These are phyloP conservation scores for Rhadinocentrus ornatus DNA, from an alignment of 2,797 vertebrate species.

Conservation along the genomic window DNA sequence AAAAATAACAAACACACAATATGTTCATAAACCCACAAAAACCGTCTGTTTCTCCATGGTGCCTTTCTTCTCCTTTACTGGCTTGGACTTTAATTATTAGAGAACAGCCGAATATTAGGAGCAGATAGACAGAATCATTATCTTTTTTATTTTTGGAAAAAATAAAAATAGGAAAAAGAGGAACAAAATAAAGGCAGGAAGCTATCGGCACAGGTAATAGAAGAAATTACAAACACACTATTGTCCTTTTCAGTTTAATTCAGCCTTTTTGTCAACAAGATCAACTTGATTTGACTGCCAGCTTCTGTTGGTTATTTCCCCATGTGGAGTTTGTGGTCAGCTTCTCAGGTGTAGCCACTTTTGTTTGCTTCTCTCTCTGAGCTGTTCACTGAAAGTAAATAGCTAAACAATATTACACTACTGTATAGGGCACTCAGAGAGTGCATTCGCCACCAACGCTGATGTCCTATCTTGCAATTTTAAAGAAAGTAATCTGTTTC, in stretches of 20 bases:
- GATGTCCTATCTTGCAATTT: not conserved
- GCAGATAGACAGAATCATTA: constrained; percentile 5
- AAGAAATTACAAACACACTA: constrained; percentile 15
- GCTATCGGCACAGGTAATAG: constrained; percentile 24
- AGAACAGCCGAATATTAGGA: constrained; percentile 24
- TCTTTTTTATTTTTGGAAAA: constrained; percentile 17
- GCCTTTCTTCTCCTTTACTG: constrained; percentile 42
- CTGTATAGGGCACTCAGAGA: no score
- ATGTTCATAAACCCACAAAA: constrained; percentile 24
- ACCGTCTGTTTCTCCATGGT: constrained; percentile 50
- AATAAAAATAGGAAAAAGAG: constrained; percentile 21
- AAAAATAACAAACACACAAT: constrained; percentile 30
- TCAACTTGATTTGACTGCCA: constrained; percentile 14
- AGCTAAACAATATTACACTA: not conserved
- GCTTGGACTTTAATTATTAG: constrained; percentile 61
- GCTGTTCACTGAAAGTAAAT: not conserved
- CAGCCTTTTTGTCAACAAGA: not conserved
- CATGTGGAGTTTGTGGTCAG: constrained; percentile 46
- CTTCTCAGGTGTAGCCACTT: constrained; percentile 25
- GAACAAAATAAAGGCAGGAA: constrained; percentile 25
- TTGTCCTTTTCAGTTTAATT: constrained; percentile 10
- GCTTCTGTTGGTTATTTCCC: constrained; percentile 25
- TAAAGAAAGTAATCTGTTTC: not conserved
- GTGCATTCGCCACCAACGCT: not conserved
- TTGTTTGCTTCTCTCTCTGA: constrained; percentile 2